Conservation (phyloP, 2,113 vertebrate species). For the Saccopteryx leptura region DNA sequence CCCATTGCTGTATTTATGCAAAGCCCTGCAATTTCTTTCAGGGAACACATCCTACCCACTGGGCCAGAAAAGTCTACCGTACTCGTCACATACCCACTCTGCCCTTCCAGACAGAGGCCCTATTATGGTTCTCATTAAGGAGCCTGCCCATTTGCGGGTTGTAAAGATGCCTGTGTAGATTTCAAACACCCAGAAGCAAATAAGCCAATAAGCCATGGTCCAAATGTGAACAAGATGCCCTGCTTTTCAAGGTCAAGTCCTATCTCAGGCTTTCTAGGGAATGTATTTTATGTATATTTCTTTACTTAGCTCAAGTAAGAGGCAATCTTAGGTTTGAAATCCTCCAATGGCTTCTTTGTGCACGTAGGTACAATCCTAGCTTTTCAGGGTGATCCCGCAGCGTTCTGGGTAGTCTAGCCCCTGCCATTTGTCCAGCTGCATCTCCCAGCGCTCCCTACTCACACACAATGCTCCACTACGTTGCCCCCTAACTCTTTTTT, state of each 20-base stretch:
- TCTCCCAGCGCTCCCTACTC: background rate
- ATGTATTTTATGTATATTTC: background rate
- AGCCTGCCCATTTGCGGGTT: background rate
- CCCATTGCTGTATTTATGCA: background rate
- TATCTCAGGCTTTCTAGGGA: background rate
- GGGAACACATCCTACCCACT: background rate
- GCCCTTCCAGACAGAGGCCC: background rate
- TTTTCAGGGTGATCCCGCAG: background rate
- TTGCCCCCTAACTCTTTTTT: background rate
- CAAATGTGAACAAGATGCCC: background rate
- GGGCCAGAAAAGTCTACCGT: background rate
- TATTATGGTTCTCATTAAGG: background rate
- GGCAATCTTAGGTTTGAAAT: background rate
- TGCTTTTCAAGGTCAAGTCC: background rate
- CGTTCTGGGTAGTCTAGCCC: background rate
- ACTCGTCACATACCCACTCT: background rate
- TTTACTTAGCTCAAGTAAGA: background rate
- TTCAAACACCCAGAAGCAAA: background rate
- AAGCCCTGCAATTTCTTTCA: background rate
- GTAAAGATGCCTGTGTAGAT: background rate
- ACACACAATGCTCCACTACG: accelerated
- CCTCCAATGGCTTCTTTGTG: background rate
- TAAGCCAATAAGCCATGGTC: background rate
- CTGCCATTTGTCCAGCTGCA: background rate
- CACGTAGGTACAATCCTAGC: background rate